These are phyloP conservation scores for Enteromius fasciolatus DNA, from an alignment of 2,797 vertebrate species.

Conservation along the genomic window DNA sequence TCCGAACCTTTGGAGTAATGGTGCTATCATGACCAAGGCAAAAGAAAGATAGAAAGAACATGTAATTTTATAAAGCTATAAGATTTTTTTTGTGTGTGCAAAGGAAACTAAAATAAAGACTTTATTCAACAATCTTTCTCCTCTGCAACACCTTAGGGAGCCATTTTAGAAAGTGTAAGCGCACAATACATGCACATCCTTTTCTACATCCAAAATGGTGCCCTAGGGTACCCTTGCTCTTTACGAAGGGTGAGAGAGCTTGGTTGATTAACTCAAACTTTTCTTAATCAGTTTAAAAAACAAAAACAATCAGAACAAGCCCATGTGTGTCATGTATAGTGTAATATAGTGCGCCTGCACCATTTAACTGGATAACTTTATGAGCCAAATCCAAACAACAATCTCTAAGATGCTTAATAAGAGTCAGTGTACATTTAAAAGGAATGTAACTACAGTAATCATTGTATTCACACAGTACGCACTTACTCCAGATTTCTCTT, in stretches of 20 bases:
- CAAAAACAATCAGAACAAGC: too few relatives aligned
- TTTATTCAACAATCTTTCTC: neutral
- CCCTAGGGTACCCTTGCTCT: too few relatives aligned
- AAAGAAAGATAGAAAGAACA: neutral
- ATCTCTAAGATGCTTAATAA: neutral
- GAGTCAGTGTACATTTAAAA: neutral
- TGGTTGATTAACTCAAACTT: too few relatives aligned
- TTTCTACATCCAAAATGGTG: too few relatives aligned
- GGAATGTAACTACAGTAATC: neutral
- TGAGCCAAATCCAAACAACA: slow-evolving; percentile 2
- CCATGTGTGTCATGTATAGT: neutral
- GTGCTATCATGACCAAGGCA: neutral
- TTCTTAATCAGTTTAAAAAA: too few relatives aligned
- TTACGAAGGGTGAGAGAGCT: too few relatives aligned
- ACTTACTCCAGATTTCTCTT: too few relatives aligned
- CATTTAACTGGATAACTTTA: neutral
- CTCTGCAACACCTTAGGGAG: too few relatives aligned
- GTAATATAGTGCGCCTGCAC: neutral
- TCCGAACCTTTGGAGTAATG: neutral
- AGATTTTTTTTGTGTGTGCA: neutral
- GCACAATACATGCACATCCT: too few relatives aligned
- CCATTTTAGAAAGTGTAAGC: too few relatives aligned
- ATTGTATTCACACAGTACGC: too few relatives aligned
- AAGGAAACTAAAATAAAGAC: neutral
- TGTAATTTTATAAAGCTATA: neutral